Conservation (phyloP, 2,888 invertebrate species). For the Apamea anceps region DNA sequence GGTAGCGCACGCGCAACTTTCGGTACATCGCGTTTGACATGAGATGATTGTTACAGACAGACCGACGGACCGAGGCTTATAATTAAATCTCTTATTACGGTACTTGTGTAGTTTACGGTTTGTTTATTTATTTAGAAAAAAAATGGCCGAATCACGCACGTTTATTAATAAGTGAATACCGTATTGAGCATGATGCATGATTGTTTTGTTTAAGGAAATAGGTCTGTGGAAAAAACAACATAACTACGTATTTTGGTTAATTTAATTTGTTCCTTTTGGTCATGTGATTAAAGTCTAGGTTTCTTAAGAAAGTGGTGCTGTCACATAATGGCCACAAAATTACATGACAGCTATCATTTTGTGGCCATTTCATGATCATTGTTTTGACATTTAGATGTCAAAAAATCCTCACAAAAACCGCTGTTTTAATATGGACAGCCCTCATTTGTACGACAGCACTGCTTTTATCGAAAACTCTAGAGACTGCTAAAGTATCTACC, state of each 20-base stretch:
- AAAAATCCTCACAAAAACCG: neutral
- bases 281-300: neutral
- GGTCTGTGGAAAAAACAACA: neutral
- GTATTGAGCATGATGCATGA: neutral
- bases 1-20: slow-evolving; percentile 40
- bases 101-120: slow-evolving; percentile 45
- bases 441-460: too few species aligned
- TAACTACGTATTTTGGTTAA: neutral
- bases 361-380: too few species aligned
- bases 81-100: slow-evolving; percentile 59
- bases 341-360: too few species aligned
- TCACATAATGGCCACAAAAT: neutral
- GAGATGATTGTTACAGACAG: slow-evolving; percentile 29
- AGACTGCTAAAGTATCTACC: too few species aligned
- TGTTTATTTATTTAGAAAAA: slow-evolving; percentile 18
- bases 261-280: neutral
- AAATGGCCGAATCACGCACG: slow-evolving; percentile 19
- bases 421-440: neutral
- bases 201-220: neutral
- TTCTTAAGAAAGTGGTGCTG: neutral
- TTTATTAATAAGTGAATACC: neutral
- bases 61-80: slow-evolving; percentile 25
- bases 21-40: slow-evolving; percentile 30
- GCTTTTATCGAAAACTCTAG: too few species aligned
- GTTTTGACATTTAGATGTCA: neutral